These are phyloP conservation scores for Hypsopygia costalis DNA, from an alignment of 2,888 invertebrate species.

Conservation along the genomic window DNA sequence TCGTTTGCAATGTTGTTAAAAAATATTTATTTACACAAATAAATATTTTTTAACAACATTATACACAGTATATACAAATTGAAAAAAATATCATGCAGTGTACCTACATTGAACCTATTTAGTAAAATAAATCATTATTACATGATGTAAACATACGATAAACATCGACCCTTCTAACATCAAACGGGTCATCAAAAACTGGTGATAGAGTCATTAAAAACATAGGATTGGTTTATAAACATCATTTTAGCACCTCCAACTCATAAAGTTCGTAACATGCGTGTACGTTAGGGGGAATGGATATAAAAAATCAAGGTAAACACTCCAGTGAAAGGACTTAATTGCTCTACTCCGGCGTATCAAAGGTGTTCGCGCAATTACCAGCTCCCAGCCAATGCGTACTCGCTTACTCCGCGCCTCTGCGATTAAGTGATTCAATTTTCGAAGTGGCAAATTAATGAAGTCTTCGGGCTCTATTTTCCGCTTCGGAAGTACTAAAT, in stretches of 20 bases:
- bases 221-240: background rate
- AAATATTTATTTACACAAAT: no score
- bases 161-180: background rate
- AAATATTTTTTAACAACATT: no score
- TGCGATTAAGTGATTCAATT: constrained; percentile 65
- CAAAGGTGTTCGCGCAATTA: constrained; percentile 57
- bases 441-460: constrained; percentile 60
- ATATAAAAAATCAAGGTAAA: constrained; percentile 37
- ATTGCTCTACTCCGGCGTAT: constrained; percentile 50
- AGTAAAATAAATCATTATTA: background rate
- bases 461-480: constrained; percentile 44
- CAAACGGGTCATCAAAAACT: background rate
- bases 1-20: no score
- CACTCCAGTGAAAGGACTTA: constrained; percentile 43
- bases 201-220: background rate
- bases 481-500: constrained; percentile 36
- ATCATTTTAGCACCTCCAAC: background rate
- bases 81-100: no score
- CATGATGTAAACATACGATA: background rate
- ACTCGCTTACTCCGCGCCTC: constrained; percentile 20
- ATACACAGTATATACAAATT: no score
- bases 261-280: background rate
- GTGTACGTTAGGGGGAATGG: background rate
- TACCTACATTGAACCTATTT: no score
- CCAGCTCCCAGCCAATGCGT: constrained; percentile 22